Percentiles rank a stretch among this genome's conserved stretches.
phyloP scores from a whole-genome alignment of 2,113 vertebrate genomes.

The Guaruba guarouba region DNA sequence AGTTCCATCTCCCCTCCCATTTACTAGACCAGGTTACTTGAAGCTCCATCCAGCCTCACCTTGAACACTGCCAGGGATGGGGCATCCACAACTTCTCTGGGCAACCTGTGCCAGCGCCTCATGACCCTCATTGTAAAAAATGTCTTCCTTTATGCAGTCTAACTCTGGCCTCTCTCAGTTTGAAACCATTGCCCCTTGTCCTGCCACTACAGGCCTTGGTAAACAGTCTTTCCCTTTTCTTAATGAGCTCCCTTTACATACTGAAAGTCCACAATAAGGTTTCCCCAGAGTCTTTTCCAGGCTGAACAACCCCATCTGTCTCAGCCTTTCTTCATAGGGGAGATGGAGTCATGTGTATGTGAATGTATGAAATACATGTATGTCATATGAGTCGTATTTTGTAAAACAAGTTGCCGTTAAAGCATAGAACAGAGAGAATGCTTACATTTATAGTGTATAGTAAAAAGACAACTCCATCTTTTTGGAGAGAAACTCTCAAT shows the following conservation, averaged over 20 bases:
- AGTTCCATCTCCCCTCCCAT: neutral
- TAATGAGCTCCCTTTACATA: neutral
- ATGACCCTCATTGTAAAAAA: neutral
- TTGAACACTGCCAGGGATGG: neutral
- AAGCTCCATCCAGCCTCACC: neutral
- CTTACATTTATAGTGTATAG: neutral
- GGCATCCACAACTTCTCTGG: neutral
- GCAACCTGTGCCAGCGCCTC: neutral
- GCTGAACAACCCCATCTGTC: neutral
- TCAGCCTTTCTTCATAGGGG: neutral
- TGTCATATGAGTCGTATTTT: neutral
- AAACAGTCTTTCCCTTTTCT: neutral
- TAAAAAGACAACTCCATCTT: neutral
- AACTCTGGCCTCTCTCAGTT: neutral
- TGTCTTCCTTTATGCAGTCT: neutral
- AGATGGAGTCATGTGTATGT: neutral
- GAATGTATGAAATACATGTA: neutral
- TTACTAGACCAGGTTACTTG: neutral
- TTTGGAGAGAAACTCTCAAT: neutral
- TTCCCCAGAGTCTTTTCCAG: neutral
- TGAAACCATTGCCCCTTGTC: neutral
- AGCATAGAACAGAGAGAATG: neutral
- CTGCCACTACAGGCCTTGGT: neutral
- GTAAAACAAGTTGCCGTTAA: neutral
- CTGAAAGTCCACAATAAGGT: neutral